Evolutionary conservation across 2,113 vertebrate species (phyloP).

Genomic region (Anser cygnoides): DNA sequence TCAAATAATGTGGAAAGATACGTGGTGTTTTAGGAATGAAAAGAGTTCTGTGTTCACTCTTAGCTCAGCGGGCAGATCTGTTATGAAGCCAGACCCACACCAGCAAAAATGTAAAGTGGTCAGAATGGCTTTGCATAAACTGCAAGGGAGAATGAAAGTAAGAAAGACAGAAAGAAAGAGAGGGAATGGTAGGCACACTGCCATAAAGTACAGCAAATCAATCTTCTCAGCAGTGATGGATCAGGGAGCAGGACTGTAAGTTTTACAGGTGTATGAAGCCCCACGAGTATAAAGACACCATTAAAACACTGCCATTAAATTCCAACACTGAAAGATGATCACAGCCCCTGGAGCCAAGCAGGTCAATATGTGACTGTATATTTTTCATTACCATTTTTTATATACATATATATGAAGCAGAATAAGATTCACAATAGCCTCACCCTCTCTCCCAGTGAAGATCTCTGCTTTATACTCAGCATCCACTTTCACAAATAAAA

Average conservation of each 20-base stretch:
- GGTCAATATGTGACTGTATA: slow-evolving; percentile 54
- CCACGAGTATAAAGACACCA: not conserved
- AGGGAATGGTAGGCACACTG: not conserved
- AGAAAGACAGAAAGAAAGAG: not conserved
- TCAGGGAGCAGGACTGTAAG: slow-evolving; percentile 52
- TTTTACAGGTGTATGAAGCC: slow-evolving; percentile 65
- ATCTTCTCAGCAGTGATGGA: slow-evolving; percentile 58
- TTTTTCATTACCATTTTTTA: slow-evolving; percentile 55
- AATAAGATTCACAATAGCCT: slow-evolving; percentile 1
- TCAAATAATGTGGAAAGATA: not conserved
- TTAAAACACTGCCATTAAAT: slow-evolving; percentile 68
- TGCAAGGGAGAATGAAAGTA: not conserved
- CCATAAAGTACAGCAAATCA: slow-evolving; percentile 41
- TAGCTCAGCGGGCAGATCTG: not conserved
- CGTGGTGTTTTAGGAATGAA: not conserved
- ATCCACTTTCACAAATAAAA: slow-evolving; percentile 52
- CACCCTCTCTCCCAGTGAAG: not conserved
- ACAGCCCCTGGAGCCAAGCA: slow-evolving; percentile 12
- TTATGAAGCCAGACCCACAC: not conserved
- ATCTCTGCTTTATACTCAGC: slow-evolving; percentile 31
- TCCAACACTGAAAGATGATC: slow-evolving; percentile 39
- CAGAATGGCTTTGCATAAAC: slow-evolving; percentile 29
- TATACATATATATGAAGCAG: slow-evolving; percentile 25
- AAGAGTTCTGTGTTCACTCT: not conserved
- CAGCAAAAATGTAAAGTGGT: not conserved